Evolutionary conservation across 2,797 vertebrate genomes (phyloP).

Genomic region (Alfaro cultratus): DNA sequence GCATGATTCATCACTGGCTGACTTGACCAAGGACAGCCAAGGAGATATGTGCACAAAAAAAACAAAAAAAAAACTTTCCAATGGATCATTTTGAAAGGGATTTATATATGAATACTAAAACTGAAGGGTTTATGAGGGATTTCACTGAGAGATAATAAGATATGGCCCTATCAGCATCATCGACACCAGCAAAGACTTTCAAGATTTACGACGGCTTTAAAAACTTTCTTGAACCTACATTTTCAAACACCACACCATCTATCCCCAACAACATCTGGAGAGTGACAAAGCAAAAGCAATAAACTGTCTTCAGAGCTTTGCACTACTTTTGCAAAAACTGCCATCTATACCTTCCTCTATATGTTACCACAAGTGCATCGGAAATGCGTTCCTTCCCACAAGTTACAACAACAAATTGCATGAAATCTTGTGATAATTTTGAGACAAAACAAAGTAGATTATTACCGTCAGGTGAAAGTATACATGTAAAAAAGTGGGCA

Average conservation of each 20-base stretch:
- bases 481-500: neutral
- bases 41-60: slow-evolving; percentile 32
- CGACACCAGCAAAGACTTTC: neutral
- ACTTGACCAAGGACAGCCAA: slow-evolving; percentile 73
- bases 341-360: neutral
- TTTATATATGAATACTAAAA: slow-evolving; percentile 19
- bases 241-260: slow-evolving; percentile 1
- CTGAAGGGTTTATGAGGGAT: slow-evolving; percentile 9
- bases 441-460: neutral
- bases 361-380: neutral
- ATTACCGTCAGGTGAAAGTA: neutral
- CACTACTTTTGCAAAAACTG: neutral
- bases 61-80: slow-evolving; percentile 26
- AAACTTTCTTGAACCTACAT: slow-evolving; percentile 4
- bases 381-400: neutral
- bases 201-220: slow-evolving; percentile 10
- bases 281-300: slow-evolving; percentile 2
- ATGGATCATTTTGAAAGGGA: slow-evolving; percentile 11
- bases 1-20: slow-evolving; percentile 77
- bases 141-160: slow-evolving; percentile 19
- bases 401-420: neutral
- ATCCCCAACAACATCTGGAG: neutral
- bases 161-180: slow-evolving; percentile 5
- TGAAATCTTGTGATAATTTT: neutral
- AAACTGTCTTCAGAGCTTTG: slow-evolving; percentile 16